Evolutionary conservation across 2,113 vertebrate species (phyloP), one percentile per base, ranked within the genome.

Genomic region (Peromyscus polionotus): DNA sequence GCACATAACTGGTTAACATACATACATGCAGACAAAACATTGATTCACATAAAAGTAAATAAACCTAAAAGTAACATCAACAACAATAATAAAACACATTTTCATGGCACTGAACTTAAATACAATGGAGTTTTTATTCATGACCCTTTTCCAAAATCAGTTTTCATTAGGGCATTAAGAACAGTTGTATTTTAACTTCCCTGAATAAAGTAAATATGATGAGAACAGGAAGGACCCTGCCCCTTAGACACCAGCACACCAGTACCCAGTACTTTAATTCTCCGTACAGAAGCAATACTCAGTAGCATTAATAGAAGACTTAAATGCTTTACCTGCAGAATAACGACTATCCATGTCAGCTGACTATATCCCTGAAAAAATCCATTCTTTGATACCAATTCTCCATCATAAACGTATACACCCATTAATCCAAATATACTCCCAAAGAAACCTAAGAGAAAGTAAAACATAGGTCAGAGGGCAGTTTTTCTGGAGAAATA

Each of bases 281-380:
- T 85, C 68, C 94, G 65, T 81, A 42, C 33, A 67, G 95, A 98
- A 1, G 93, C 3, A 3, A 95, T 19, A 70, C 83, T 77, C 84
- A 96, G 68, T 87, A 75, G 63, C 51, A 68, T 86, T 92, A 63
- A 80, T n/a, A 94, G 1, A 54, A 20, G 97, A 13, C 91, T 80
- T 91, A 96, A 5, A 95, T 93, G 81, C 72, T 98, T 97, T 98
- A 99, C 99, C 99, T 99, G 99, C n/a, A 99, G 98, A 86, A 99
- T 96, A 59, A 99, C 99, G 7, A 99, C 99, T 51, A 99, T 98
- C 99, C 99, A 99, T 72, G 99, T 99, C 98, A 99, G 95, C 1
- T 97, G 98, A 98, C 99, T 99, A 98, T 99, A 99, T 86, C 99
- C 99, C 99, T 99, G 99, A 98, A 99, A 99, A 99, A 99, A 99